Evolutionary conservation across 2,113 vertebrate genomes (phyloP).

Genomic region (Ascaphus truei): DNA sequence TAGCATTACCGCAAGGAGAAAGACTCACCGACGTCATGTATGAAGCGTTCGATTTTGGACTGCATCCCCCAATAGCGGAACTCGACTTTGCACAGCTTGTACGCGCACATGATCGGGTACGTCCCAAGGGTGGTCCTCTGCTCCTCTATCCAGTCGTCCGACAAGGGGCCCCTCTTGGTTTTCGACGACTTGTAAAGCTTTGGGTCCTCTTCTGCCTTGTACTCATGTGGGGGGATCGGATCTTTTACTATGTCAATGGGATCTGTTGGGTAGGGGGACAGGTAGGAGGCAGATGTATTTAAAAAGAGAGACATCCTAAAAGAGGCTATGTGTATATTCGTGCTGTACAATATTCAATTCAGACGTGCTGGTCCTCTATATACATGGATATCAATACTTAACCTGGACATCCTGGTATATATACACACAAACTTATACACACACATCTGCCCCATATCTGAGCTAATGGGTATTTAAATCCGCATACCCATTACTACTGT

Average conservation of each 20-base stretch:
- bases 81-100: slow-evolving; percentile 98
- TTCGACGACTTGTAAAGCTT: slow-evolving; percentile 84
- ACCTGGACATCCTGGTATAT: too few species aligned
- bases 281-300: not conserved
- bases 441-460: too few species aligned
- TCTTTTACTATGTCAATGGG: slow-evolving; percentile 95
- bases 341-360: too few species aligned
- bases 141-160: slow-evolving; percentile 90
- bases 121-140: slow-evolving; percentile 72
- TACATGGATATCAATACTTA: too few species aligned
- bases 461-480: too few species aligned
- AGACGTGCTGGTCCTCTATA: too few species aligned
- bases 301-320: too few species aligned
- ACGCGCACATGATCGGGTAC: slow-evolving; percentile 93
- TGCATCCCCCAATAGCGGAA: slow-evolving; percentile 99
- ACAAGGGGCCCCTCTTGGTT: slow-evolving; percentile 87
- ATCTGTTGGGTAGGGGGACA: slow-evolving; percentile 56
- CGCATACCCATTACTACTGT: too few species aligned
- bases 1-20: too few species aligned
- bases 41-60: slow-evolving; percentile 97
- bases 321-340: too few species aligned
- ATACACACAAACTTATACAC: too few species aligned
- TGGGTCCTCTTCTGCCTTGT: slow-evolving; percentile 91
- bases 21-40: slow-evolving; percentile 91
- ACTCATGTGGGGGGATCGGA: slow-evolving; percentile 83